A percentile compares a stretch with the other conserved stretches of the same genome.
Evolutionary conservation across 1,140 invertebrate genomes (phyloP).

Genomic region (Lepidurus packardi): DNA sequence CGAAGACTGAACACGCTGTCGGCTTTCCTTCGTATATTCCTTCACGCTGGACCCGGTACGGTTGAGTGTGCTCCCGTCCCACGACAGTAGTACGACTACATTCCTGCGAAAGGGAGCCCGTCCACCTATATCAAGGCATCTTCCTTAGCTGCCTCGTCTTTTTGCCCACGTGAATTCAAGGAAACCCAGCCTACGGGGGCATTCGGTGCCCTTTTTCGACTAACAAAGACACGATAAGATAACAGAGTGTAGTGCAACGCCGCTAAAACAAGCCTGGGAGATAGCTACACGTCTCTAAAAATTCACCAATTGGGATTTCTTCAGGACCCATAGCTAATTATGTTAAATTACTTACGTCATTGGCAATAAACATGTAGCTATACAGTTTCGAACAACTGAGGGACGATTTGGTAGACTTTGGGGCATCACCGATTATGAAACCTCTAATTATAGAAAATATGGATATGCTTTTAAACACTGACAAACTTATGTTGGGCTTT

Average conservation of each 20-base stretch:
- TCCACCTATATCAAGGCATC: not conserved
- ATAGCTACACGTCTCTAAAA: not conserved
- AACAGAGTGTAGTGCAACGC: not conserved
- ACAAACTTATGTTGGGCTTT: too few species aligned
- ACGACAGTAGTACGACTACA: conserved; percentile 5
- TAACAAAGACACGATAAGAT: not conserved
- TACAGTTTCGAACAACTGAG: too few species aligned
- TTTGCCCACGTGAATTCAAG: not conserved
- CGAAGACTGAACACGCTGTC: not conserved
- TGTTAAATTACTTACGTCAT: too few species aligned
- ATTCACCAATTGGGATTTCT: too few species aligned
- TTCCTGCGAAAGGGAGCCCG: not conserved
- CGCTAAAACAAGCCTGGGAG: not conserved
- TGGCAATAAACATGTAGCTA: too few species aligned
- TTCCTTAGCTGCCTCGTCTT: not conserved
- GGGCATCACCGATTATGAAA: too few species aligned
- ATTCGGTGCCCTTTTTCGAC: not conserved
- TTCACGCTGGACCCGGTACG: not conserved
- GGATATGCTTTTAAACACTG: too few species aligned
- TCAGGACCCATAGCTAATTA: too few species aligned
- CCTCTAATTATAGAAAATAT: too few species aligned
- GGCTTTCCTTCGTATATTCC: not conserved
- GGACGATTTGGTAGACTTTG: too few species aligned
- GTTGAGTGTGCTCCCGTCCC: not conserved
- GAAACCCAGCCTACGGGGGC: not conserved